Evolutionary conservation across 2,888 invertebrate species (phyloP), one percentile per base, ranked within the genome.

Genomic region (Pachymerium ferrugineum): DNA sequence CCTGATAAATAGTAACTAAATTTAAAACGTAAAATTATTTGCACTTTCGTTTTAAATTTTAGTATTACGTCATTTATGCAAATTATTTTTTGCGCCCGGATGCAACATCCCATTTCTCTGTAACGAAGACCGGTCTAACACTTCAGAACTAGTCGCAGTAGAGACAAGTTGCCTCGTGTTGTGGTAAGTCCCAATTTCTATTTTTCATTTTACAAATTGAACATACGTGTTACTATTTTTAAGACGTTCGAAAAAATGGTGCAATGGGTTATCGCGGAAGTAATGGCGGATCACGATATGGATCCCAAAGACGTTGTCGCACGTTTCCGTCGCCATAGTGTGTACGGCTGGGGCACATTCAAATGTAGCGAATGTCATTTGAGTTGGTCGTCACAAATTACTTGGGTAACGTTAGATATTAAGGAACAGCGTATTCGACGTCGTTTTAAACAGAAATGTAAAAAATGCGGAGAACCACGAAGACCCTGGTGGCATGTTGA

Each of bases 371-470:
- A 72, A 16, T 72, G 72, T 16, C 47, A 54, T 2, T 8, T 72
- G 19, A 72, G 72, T 22, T 72, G 72, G 72, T 30, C 62, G 8
- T 72, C 72, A 8, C 72, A 72, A 54, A 72, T 72, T 16, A 72
- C 72, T 14, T 72, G 72, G 72, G 72, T 54, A 22, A 72, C 72
- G 10, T 16, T 72, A 16, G 72, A 72, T 14, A 29, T 72, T 28
- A 72, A 72, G 29, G 72, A 72, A 54, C 72, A 72, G 19, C 28
- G 72, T 12, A 72, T 72, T 31, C n/a, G 62, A 54, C 54, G 72
- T 3, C 47, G 72, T 16, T 72, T 72, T 47, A 72, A 72, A 14
- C 72, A 72, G 12, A 72, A 72, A 62, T 72, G 72, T 29, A 47
- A 62, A n/a, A 72, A 62, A 29, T 72, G 72, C 30, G 72, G 47